Evolutionary conservation across 2,797 vertebrate genomes (phyloP), one percentile per base, ranked within the genome.

Genomic region (Spinus pinus): DNA sequence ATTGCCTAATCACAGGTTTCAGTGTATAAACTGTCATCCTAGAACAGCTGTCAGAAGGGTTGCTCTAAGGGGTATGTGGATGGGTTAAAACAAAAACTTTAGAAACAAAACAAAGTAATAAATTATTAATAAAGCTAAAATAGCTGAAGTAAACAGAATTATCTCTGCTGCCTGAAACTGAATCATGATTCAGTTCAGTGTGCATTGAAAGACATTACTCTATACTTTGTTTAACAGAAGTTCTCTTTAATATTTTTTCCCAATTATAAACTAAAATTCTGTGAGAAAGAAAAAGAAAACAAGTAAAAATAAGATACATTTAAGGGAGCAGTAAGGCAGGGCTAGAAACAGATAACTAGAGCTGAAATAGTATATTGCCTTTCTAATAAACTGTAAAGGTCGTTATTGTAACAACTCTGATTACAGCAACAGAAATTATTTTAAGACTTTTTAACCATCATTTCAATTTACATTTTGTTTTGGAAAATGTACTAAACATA

Each of bases 391-490:
- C 35, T 87, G 37, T 46, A 62, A 56, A 41, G 46, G 21, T 78
- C 35, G 70, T 66, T 79, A 49, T 90, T 95, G 62, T 67, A 80
- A 50, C 56, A 94, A 35, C 77, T 95, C 82, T 86, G 88, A 92
- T 96, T 96, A 96, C 39, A 96, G 96, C 87, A 94, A 89, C 79
- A 96, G 90, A 97, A 97, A 87, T 90, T 79, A 79, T 97, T 96
- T 94, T 86, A 95, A 87, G 64, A 71, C 10, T 19, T 86, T 81
- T 95, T 69, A 81, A 86, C 49, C 88, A 82, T 86, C 78, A 96
- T 96, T 95, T 82, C 94, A 84, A 66, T 95, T 94, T 96, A 94
- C 12, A 13, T 96, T 95, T 97, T 97, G 92, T 93, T 97, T 96
- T 95, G 95, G 96, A 96, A 96, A 97, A 93, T 78, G 22, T 33